A percentile compares a stretch with the other conserved stretches of the same genome.
phyloP scores from a whole-genome alignment of 2,113 vertebrate species.

The Microcebus lehilahytsara region DNA sequence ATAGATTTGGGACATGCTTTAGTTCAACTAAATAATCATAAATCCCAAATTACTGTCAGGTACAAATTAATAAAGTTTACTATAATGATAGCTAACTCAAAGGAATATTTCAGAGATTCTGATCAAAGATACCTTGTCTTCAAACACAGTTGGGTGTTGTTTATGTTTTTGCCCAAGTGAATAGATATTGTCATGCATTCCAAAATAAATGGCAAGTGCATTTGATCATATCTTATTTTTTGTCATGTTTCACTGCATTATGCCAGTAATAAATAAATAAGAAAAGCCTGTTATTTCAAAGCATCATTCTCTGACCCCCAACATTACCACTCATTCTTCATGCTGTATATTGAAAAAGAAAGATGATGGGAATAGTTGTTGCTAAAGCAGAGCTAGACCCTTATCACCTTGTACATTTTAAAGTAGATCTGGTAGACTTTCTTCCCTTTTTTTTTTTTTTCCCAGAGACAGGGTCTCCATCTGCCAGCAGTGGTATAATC shows the following conservation, averaged over 20 bases:
- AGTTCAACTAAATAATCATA: constrained; percentile 64
- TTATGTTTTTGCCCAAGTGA: constrained; percentile 56
- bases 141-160: constrained; percentile 70
- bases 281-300: constrained; percentile 49
- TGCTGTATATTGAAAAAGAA: neutral
- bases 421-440: neutral
- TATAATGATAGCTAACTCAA: constrained; percentile 67
- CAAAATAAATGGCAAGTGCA: constrained; percentile 63
- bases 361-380: neutral
- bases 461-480: too few species aligned
- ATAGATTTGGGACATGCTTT: constrained; percentile 14
- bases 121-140: constrained; percentile 72
- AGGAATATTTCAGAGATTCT: constrained; percentile 68
- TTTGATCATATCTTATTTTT: constrained; percentile 68
- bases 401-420: neutral
- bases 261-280: constrained; percentile 52
- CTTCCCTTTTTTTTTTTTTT: too few species aligned
- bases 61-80: constrained; percentile 71
- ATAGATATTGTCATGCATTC: constrained; percentile 70
- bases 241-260: constrained; percentile 52
- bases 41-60: constrained; percentile 64
- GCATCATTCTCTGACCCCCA: neutral
- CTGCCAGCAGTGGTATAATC: too few species aligned
- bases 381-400: neutral
- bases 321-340: neutral